These are phyloP conservation scores for Alviniconcha strummeri DNA, from an alignment of 2,888 invertebrate species.

Conservation along the genomic window DNA sequence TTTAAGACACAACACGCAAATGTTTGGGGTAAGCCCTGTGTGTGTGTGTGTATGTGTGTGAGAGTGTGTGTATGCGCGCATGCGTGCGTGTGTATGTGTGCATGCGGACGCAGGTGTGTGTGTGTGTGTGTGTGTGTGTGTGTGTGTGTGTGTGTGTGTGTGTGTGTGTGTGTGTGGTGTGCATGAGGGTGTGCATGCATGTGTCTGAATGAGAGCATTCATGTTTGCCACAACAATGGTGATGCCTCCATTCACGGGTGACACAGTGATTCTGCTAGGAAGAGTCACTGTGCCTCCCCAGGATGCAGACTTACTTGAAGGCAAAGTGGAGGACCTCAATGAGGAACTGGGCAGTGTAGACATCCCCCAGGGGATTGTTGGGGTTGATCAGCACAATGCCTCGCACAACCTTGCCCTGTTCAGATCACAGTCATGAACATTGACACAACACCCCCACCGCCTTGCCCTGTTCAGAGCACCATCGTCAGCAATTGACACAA, in stretches of 20 bases:
- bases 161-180: not conserved
- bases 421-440: conserved; percentile 21
- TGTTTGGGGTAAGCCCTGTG: no score
- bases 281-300: no score
- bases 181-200: not conserved
- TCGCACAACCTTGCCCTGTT: conserved; percentile 56
- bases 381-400: conserved; percentile 65
- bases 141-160: conserved; percentile 1
- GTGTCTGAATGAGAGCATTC: no score
- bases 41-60: not conserved
- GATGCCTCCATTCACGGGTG: not conserved
- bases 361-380: conserved; percentile 64
- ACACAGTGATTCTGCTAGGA: no score
- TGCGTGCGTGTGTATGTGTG: not conserved
- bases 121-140: not conserved
- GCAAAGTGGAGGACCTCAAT: conserved; percentile 61
- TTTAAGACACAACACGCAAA: no score
- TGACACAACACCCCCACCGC: not conserved
- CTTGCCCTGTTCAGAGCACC: no score
- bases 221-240: not conserved
- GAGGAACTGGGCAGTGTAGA: conserved; percentile 55
- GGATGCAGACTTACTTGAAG: conserved; percentile 41
- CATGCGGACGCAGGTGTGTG: not conserved
- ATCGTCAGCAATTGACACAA: no score
- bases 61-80: not conserved